These are phyloP conservation scores for Wiebesia pumilae DNA, from an alignment of 1,140 invertebrate genomes.

Conservation along the genomic window DNA sequence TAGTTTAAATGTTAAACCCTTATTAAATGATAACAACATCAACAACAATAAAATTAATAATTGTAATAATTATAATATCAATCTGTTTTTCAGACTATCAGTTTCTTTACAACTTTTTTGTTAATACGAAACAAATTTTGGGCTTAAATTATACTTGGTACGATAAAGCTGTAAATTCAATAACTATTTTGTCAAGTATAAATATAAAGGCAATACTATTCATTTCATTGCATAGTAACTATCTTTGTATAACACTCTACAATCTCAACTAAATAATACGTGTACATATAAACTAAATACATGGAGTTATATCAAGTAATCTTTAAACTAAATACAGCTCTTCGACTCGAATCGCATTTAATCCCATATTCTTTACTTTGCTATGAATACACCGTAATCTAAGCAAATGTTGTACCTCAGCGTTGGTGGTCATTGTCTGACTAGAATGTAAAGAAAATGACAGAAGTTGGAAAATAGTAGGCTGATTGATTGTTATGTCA, in stretches of 20 bases:
- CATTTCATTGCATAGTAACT: neutral
- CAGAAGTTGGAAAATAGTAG: neutral
- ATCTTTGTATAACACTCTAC: neutral
- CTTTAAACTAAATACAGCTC: neutral
- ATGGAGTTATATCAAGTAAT: neutral
- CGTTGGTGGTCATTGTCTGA: neutral
- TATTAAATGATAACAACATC: no score
- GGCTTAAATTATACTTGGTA: no score
- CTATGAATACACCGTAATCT: neutral
- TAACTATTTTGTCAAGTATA: neutral
- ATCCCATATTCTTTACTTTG: neutral
- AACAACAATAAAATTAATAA: no score
- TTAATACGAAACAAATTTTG: no score
- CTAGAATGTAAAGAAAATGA: neutral
- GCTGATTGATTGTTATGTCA: neutral
- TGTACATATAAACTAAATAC: neutral
- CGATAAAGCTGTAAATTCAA: no score
- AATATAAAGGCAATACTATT: no score
- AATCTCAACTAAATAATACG: neutral
- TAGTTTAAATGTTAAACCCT: no score
- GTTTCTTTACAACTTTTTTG: no score
- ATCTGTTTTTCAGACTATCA: no score
- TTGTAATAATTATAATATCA: no score
- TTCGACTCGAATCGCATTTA: neutral
- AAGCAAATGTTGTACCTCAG: neutral